These are phyloP conservation scores for Drosophila formosana DNA, from an alignment of 2,888 invertebrate genomes.

Conservation along the genomic window DNA sequence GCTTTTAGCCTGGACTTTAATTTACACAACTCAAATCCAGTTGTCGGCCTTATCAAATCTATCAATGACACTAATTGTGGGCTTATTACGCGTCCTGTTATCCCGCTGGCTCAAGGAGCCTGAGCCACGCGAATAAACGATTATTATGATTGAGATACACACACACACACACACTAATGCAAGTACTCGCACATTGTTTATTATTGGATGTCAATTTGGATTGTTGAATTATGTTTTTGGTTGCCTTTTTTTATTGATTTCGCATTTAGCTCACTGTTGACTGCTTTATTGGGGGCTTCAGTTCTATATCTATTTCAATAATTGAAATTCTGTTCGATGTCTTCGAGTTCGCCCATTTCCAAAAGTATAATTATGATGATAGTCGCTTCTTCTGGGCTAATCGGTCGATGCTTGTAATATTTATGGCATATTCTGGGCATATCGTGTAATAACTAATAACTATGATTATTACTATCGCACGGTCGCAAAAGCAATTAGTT, in stretches of 20 bases:
- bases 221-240: slow-evolving; percentile 30
- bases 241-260: slow-evolving; percentile 51
- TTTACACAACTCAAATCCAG: slow-evolving; percentile 45
- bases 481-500: neutral
- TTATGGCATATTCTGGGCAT: neutral
- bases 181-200: slow-evolving; percentile 18
- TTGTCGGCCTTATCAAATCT: slow-evolving; percentile 49
- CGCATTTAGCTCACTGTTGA: slow-evolving; percentile 32
- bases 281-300: slow-evolving; percentile 9
- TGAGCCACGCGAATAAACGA: slow-evolving; percentile 66
- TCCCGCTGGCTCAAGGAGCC: slow-evolving; percentile 15
- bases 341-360: neutral
- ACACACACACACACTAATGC: slow-evolving; percentile 8
- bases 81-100: slow-evolving; percentile 62
- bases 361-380: slow-evolving; percentile 3
- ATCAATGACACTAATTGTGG: slow-evolving; percentile 73
- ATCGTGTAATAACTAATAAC: neutral
- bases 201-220: slow-evolving; percentile 16
- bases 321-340: slow-evolving; percentile 2
- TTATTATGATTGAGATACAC: slow-evolving; percentile 54
- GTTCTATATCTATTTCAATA: slow-evolving; percentile 5
- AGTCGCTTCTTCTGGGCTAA: neutral
- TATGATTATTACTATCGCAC: neutral
- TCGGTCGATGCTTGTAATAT: neutral
- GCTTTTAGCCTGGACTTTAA: slow-evolving; percentile 31